Evolutionary conservation across 2,888 invertebrate genomes (phyloP).

Genomic region (Nomada lathburiana): DNA sequence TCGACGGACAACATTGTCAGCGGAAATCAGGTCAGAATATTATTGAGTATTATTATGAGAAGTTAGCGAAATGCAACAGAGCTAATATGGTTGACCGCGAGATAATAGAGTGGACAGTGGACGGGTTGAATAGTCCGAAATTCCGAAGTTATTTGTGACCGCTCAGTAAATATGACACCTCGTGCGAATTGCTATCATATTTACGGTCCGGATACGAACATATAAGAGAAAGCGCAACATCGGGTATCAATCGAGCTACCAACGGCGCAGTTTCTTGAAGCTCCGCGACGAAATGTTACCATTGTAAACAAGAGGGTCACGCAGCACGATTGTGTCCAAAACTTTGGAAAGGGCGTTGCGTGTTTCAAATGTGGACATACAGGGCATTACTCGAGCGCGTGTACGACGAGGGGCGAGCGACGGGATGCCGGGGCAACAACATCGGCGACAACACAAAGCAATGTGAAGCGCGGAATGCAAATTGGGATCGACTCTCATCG

Average conservation of each 20-base stretch:
- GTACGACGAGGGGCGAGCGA: neutral
- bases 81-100: neutral
- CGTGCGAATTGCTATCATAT: neutral
- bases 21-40: constrained; percentile 2
- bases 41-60: constrained; percentile 2
- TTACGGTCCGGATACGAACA: neutral
- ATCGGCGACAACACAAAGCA: neutral
- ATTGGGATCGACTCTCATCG: neutral
- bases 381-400: neutral
- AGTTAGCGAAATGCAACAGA: neutral
- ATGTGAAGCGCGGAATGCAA: neutral
- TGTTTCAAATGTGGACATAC: neutral
- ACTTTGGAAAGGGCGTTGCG: neutral
- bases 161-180: neutral
- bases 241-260: neutral
- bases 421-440: neutral
- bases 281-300: neutral
- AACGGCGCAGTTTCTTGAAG: neutral
- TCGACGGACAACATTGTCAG: neutral
- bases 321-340: neutral
- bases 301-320: neutral
- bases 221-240: neutral
- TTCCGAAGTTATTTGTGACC: neutral
- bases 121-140: neutral
- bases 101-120: constrained; percentile 2